A percentile compares a stretch with the other conserved stretches of the same genome.
Conservation (phyloP, 2,888 invertebrate species). For the Xylota segnis region DNA sequence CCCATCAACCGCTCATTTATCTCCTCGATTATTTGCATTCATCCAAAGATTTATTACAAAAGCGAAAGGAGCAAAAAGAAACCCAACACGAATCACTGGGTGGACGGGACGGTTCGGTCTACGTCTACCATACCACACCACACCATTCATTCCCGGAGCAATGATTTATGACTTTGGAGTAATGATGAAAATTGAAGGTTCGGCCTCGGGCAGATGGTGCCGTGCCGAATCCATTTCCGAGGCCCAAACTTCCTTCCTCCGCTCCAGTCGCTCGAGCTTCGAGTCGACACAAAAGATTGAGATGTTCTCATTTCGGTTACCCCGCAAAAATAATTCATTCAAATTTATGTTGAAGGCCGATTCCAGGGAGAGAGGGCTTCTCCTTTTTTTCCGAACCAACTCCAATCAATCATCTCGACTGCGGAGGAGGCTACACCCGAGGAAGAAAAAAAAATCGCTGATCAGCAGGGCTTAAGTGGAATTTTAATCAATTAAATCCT, state of each 20-base stretch:
- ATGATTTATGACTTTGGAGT: conserved; percentile 71
- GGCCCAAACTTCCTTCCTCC: not conserved
- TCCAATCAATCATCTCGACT: conserved; percentile 63
- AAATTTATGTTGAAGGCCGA: conserved; percentile 59
- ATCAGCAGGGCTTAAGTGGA: conserved; percentile 4
- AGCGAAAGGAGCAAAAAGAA: conserved; percentile 9
- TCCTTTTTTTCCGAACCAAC: conserved; percentile 37
- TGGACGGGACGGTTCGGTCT: not conserved
- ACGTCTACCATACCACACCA: conserved; percentile 3
- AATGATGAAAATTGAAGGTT: conserved; percentile 72
- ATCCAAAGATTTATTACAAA: conserved; percentile 59
- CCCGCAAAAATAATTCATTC: conserved; percentile 48
- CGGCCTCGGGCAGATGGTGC: conserved; percentile 62
- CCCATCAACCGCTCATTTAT: conserved; percentile 62
- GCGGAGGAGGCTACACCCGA: not conserved
- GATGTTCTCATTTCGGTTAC: conserved; percentile 17
- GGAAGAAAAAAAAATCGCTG: not conserved
- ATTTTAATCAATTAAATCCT: conserved; percentile 68
- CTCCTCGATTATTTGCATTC: conserved; percentile 68
- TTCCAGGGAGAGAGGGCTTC: conserved; percentile 13
- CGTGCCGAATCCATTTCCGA: conserved; percentile 50
- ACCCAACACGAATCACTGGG: not conserved
- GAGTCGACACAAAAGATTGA: conserved; percentile 20
- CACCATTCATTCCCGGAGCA: no score
- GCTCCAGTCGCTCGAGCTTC: no score